Base-by-base conservation (phyloP, 2,113 vertebrate genomes). In the Anthoscopus minutus region DNA sequence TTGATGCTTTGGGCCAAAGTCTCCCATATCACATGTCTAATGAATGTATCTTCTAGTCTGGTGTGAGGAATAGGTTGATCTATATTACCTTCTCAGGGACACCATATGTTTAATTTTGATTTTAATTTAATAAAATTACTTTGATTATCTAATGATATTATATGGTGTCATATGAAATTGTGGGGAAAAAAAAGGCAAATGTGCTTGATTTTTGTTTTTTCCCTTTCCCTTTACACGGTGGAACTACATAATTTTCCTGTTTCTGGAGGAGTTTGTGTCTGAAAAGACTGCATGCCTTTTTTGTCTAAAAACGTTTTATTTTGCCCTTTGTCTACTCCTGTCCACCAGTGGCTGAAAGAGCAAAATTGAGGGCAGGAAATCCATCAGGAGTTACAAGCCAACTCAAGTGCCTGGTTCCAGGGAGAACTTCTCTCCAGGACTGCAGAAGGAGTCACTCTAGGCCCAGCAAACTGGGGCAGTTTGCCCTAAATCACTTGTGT, bases 81-180 rank as follows among this genome's bases (percentile, higher is more conserved):
- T 87, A 38, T 18, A 24, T n/a, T 90, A 24, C 31, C 27, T 85
- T 85, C 62, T 81, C 28, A 35, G 40, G 35, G 42, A 71, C 7
- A 38, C 1, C 9, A 6, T 25, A 48, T 82, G 33, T 77, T 70
- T 80, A 77, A 83, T 80, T 88, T 10, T 82, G 54, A 30, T 88
- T 83, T 81, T 56, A 64, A 48, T 83, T 66, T 51, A 97, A 92
- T 90, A 78, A 94, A 89, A 51, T 9, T 66, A 11, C 45, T 92
- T 77, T 92, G 76, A 88, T 90, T 74, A 53, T 87, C 61, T 80
- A 40, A 76, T 61, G n/a, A 51, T 24, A 51, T 74, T 72, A 57
- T 47, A 31, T 54, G 25, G 15, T 72, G 22, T 53, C 37, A 10
- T 0, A 6, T 37, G 42, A 48, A 25, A 65, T 8, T n/a, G 50